Evolutionary conservation across 2,888 invertebrate species (phyloP), one percentile per base, ranked within the genome.

Genomic region (Trissoscelio sp.): DNA sequence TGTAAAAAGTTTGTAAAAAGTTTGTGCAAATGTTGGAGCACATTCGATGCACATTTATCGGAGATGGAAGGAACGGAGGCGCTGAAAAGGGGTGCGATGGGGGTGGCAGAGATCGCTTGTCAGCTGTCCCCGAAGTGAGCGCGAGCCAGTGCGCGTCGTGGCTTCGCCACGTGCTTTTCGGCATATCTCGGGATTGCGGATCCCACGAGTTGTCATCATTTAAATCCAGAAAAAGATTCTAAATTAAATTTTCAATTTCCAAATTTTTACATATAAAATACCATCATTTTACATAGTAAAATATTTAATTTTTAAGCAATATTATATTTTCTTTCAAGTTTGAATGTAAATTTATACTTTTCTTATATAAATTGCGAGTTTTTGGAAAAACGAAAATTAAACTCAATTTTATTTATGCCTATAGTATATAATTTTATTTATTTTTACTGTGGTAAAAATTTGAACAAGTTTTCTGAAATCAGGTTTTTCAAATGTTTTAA

Each of bases 141-240:
- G 85, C 87, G 84, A 86, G 85, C 85, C 85, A 87, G 89, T 89
- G 85, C 87, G 89, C 88, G 87, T 87, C 87, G 88, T 89, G 89
- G 88, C 87, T 80, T 83, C 85, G 88, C 88, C 88, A 89, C 88
- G 88, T 89, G 89, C 88, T 89, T 88, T 81, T 89, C 89, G 80
- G 72, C 73, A 37, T 64, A 12, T 24, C 60, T 70, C 81, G 79
- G 66, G 39, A 37, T 60, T 60, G 51, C 72, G 66, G 57, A 64
- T 48, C 51, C 39, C 24, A 12, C 37, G n/a, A 24, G 24, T 31
- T 44, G 39, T 62, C 48, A 34, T 48, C 12, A 31, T 12, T 31
- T n/a, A 60, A 60, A 11, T 46, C n/a, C 22, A 14, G 11, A 55
- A 55, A 5, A 67, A 16, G 39, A 12, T 22, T 39, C 42, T 7